Base-by-base conservation (phyloP, 2,113 vertebrate genomes). In the Salminus brasiliensis region DNA sequence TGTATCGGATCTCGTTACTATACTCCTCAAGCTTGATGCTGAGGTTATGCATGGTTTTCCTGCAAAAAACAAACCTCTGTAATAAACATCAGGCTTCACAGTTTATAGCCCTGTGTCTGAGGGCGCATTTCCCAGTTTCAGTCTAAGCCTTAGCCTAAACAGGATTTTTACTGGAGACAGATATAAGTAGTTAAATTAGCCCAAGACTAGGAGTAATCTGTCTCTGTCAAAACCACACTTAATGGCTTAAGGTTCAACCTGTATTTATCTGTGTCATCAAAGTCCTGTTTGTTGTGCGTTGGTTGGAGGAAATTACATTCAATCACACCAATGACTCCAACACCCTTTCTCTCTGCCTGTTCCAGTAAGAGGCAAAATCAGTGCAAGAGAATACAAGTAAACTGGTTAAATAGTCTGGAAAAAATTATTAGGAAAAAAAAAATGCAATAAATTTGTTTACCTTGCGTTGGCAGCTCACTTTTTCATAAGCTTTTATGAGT, bases 241-340 rank as follows among this genome's bases (percentile, higher is more conserved):
- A 23, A 16, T 34, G 27, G 41, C 13, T 10, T 53, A 36, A 63
- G 55, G 1, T n/a, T 43, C 12, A 15, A 98, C 97, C 97, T 97
- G 91, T 98, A 99, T 63, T 96, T 95, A 25, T 98, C 96, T 3
- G 94, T 96, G 79, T 98, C 96, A 84, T 94, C 93, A 76, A 98
- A 99, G 85, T 96, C 96, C 83, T 99, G 97, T 81, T 99, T 99
- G 89, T 98, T 99, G 86, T 99, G 97, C 62, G 97, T 99, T 3
- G 97, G 96, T 68, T 97, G 94, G 55, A 99, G 90, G 84, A 96
- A 99, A 89, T 97, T 94, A 86, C 97, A 98, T 36, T 98, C 96
- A 47, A 98, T 95, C 82, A 99, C 90, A 2, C 96, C 97, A 55
- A 98, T 96, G 52, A 99, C 95, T 16, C 97, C 96, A 70, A 96